Base-by-base conservation (phyloP, 1,140 invertebrate species). In the Maconellicoccus hirsutus region DNA sequence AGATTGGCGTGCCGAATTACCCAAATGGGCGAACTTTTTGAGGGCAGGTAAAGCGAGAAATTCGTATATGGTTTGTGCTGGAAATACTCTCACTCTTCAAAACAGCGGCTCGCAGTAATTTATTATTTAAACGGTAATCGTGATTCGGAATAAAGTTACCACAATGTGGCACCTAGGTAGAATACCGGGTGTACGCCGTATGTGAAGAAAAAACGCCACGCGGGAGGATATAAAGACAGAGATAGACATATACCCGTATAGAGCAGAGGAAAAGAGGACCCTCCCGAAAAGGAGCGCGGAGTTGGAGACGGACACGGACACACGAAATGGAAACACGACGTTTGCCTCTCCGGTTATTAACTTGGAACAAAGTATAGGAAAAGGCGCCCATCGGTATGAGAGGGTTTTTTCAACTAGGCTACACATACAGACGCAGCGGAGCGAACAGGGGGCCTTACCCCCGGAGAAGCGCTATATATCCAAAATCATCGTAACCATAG, bases 401-500 rank as follows among this genome's bases (percentile, higher is more conserved):
- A 8, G 42, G 42, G 4, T 52, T 52, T 52, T 52, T 52, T 52
- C 29, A 33, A 33, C 29, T 12, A 33, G 42, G 6, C n/a, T n/a
- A n/a, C n/a, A n/a, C 42, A 19, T 16, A 4, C 42, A 16, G 16
- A 16, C n/a, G 3, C 12, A 16, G 6, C 6, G 42, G 2, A 16
- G 42, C 42, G 42, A 52, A 52, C 4, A 33, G 29, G 42, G 42
- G 10, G 42, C 42, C n/a, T 52, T 52, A 16, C 42, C 42, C 42
- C 29, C 12, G 29, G 2, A 52, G 16, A 52, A 52, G 42, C 42
- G n/a, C 33, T 52, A 52, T 52, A 52, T 52, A 52, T 52, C 42
- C 42, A 52, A 52, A 52, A 52, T 52, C 12, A 52, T 52, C 10
- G 61, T 66, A 66, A 66, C 61, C 61, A 66, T 66, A 26, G 61